Conservation (phyloP, 1,140 invertebrate genomes). For the Drosophila kurseongensis region DNA sequence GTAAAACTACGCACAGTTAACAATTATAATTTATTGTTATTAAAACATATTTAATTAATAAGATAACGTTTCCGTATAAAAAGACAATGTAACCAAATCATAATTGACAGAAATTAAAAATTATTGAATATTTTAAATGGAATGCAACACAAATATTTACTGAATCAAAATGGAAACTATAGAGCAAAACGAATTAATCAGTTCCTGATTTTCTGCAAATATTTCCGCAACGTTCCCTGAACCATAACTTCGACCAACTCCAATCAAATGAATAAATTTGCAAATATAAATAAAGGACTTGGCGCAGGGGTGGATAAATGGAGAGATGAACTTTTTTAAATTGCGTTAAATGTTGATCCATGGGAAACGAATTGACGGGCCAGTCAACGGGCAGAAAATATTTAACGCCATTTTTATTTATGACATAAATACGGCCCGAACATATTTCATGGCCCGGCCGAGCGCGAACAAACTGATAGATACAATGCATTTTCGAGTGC, state of each 20-base stretch:
- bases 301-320: not conserved
- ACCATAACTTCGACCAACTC: constrained; percentile 13
- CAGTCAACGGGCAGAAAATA: constrained; percentile 49
- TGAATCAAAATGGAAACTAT: not conserved
- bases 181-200: not conserved
- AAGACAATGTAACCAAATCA: not conserved
- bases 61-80: too few relatives aligned
- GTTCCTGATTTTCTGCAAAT: constrained; percentile 22
- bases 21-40: too few relatives aligned
- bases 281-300: constrained; percentile 25
- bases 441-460: constrained; percentile 70
- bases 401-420: constrained; percentile 81
- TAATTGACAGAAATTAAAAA: not conserved
- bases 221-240: constrained; percentile 14
- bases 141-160: not conserved
- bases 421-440: constrained; percentile 70
- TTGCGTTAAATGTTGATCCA: constrained; percentile 73
- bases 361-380: constrained; percentile 53
- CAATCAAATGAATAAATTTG: constrained; percentile 51
- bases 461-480: constrained; percentile 73
- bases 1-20: too few relatives aligned
- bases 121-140: not conserved
- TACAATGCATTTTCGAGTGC: constrained; percentile 76
- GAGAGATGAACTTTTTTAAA: constrained; percentile 56
- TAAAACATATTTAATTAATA: too few relatives aligned